Evolutionary conservation across 2,888 invertebrate species (phyloP).

Genomic region (Andrena marginata): DNA sequence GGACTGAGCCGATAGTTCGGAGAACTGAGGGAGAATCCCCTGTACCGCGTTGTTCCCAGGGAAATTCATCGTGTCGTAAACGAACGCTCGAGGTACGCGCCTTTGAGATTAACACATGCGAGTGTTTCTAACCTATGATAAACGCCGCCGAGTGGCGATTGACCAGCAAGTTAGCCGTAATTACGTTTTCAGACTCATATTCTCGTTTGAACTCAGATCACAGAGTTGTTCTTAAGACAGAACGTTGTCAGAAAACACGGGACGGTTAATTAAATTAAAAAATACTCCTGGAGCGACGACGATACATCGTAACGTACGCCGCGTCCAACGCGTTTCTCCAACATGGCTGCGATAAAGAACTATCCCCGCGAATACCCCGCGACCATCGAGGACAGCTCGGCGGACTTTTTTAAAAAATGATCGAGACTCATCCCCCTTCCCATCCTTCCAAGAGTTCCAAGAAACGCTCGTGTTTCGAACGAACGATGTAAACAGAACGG

Average conservation of each 20-base stretch:
- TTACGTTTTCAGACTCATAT: constrained; percentile 53
- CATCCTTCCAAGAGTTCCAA: not conserved
- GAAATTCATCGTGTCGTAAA: constrained; percentile 78
- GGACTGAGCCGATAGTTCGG: constrained; percentile 78
- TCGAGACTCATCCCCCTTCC: too few species aligned
- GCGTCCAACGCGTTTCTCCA: constrained; percentile 72
- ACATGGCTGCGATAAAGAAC: constrained; percentile 72
- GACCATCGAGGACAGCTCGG: too few species aligned
- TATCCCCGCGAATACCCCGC: constrained; percentile 2
- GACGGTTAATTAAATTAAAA: constrained; percentile 69
- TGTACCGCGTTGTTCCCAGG: constrained; percentile 76
- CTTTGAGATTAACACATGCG: constrained; percentile 44
- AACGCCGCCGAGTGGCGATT: constrained; percentile 16
- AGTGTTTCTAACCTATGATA: constrained; percentile 68
- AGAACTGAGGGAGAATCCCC: constrained; percentile 81
- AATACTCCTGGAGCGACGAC: constrained; percentile 52
- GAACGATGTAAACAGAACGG: not conserved
- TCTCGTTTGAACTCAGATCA: constrained; percentile 19
- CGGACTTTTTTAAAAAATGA: not conserved
- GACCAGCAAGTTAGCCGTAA: constrained; percentile 11
- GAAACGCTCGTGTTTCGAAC: not conserved
- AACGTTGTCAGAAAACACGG: constrained; percentile 43
- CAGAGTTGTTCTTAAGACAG: constrained; percentile 4
- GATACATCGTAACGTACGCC: constrained; percentile 71
- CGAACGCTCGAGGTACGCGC: constrained; percentile 10